These are phyloP conservation scores for Microcebus murinus DNA, from an alignment of 2,113 vertebrate genomes.

Conservation along the genomic window DNA sequence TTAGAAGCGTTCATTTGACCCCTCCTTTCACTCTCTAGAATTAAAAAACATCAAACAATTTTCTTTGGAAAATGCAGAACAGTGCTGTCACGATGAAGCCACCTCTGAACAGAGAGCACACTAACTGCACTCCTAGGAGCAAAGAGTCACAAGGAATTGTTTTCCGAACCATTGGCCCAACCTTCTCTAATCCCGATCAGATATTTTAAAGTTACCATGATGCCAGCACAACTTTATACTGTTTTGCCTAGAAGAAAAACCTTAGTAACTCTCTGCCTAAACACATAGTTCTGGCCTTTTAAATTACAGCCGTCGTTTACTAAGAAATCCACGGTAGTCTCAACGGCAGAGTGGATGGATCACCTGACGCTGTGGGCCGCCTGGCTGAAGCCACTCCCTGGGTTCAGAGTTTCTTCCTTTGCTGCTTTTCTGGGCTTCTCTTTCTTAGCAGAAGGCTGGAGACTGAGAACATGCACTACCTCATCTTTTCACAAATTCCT, in stretches of 20 bases:
- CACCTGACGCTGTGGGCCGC: rapidly evolving
- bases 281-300: not conserved
- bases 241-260: not conserved
- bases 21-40: not conserved
- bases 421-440: not conserved
- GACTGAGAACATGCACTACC: not conserved
- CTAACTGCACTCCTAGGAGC: not conserved
- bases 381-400: not conserved
- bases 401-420: rapidly evolving
- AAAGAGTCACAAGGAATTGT: not conserved
- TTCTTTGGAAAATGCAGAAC: not conserved
- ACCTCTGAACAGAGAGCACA: not conserved
- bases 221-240: not conserved
- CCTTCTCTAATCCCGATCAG: not conserved
- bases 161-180: not conserved
- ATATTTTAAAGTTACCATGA: not conserved
- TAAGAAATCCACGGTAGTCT: rapidly evolving
- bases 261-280: not conserved
- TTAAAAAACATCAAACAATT: not conserved
- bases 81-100: not conserved
- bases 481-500: not conserved
- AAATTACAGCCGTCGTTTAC: not conserved
- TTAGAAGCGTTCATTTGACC: not conserved
- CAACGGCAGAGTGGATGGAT: rapidly evolving
- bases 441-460: not conserved